Evolutionary conservation across 2,113 vertebrate species (phyloP), one percentile per base, ranked within the genome.

Genomic region (Mus pahari): DNA sequence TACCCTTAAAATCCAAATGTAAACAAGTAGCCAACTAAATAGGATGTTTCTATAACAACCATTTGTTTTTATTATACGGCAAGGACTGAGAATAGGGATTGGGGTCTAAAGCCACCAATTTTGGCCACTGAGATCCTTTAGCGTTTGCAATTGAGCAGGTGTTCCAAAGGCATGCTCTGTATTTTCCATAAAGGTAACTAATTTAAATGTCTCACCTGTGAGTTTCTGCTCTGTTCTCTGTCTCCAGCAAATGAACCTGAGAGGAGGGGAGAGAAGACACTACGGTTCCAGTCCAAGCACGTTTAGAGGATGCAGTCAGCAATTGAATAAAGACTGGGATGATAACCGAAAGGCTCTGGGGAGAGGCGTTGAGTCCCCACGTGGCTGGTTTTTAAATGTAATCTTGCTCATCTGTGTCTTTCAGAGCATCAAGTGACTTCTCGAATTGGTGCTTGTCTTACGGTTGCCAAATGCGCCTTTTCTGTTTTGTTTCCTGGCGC

Each of bases 211-310:
- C 73, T 33, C 33, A 1, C 86, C 94, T 91, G 91, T 90, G 91
- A 93, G 93, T 92, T 93, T 28, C 74, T 91, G 9, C 19, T 77
- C 17, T 86, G 26, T 94, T 92, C 66, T 77, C 87, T 84, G 50
- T 90, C 33, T 92, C 39, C 88, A 90, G 71, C 36, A 93, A 95
- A 93, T 83, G 62, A 74, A 7, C 90, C 94, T 96, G 48, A 94
- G 90, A 95, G 79, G 90, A 71, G 14, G 39, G 89, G 89, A 74
- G 7, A 5, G 60, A 1, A 3, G 96, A 94, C 14, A 53, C 79
- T 9, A 86, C 68, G 93, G 96, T 98, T 96, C 96, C 92, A 89
- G 96, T 94, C 98, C 89, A 96, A 95, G 71, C 14, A 53, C 45
- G 96, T 60, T 50, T 82, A 84, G 11, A 55, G 87, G 64, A 94